These are phyloP conservation scores for Acleris emargana DNA, from an alignment of 2,888 invertebrate species.

Conservation along the genomic window DNA sequence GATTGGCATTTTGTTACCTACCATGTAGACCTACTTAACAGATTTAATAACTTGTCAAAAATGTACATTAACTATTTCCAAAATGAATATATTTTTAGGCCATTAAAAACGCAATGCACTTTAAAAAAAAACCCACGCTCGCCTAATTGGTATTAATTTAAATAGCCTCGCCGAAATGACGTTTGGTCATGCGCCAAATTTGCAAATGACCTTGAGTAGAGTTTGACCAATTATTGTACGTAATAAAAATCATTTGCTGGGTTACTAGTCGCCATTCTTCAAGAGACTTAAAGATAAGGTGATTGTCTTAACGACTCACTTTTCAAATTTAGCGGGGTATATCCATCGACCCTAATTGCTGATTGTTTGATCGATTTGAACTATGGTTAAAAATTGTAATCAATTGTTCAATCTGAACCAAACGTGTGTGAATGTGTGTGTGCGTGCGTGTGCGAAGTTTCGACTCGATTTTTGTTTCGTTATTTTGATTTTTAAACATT, in stretches of 20 bases:
- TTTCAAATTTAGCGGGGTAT: too few relatives aligned
- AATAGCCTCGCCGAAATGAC: slow-evolving; percentile 24
- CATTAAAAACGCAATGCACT: not conserved
- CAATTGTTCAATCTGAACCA: too few relatives aligned
- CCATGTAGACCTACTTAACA: not conserved
- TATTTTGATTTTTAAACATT: too few relatives aligned
- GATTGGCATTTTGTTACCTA: too few relatives aligned
- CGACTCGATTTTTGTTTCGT: too few relatives aligned
- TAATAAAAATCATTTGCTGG: slow-evolving; percentile 19
- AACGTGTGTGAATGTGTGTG: too few relatives aligned
- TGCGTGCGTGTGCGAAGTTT: too few relatives aligned
- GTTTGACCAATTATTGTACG: slow-evolving; percentile 21
- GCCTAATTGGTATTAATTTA: slow-evolving; percentile 26
- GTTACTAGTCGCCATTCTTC: slow-evolving; percentile 1
- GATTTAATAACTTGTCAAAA: not conserved
- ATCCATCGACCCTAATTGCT: too few relatives aligned
- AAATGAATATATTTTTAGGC: not conserved
- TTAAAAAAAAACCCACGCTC: not conserved
- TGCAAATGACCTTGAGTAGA: slow-evolving; percentile 25
- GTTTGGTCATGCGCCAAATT: slow-evolving; percentile 23
- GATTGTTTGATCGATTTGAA: too few relatives aligned
- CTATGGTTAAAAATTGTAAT: too few relatives aligned
- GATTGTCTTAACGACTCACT: too few relatives aligned
- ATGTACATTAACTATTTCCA: not conserved
- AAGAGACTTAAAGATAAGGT: not conserved